Base-by-base conservation (phyloP, 1,140 invertebrate genomes). In the Hesperophylax magnus region DNA sequence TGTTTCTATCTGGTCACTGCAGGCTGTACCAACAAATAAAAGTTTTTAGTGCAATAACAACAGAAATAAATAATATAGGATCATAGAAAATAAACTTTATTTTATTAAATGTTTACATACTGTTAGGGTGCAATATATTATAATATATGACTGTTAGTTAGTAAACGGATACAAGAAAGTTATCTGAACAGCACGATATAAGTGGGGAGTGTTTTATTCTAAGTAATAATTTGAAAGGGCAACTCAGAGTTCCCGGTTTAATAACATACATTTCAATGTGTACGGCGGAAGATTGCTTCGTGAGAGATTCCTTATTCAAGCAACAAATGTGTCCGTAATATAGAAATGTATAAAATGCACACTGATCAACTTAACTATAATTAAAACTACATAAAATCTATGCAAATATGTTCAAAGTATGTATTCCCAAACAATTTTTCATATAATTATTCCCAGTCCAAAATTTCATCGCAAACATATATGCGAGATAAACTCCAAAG, bases 381-480 rank as follows among this genome's bases (percentile, higher is more conserved):
- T 81, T 81, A 81, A 22, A 74, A 81, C 76, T 81, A 81, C 65
- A 65, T 81, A 81, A 74, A 47, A 78, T 74, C 52, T 81, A 81
- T 78, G 67, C 8, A 52, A 76, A 77, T 77, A 77, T 77, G 76
- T 77, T 77, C 76, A 77, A 77, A 47, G 39, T 47, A 27, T 17
- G 54, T 74, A 76, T 76, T 60, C 72, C 72, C 56, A 54, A 47
- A 60, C 24, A 72, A 52, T 53, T 71, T 20, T 54, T 61, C 60
- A 15, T 67, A 53, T 53, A 76, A 77, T 65, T 65, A 52, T 47
- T 47, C 60, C 27, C 53, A 60, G 53, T 53, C 69, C 71, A 71
- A 24, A 60, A 39, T 60, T 39, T 76, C 27, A 20, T 61, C 56
- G 39, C 54, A 74, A 74, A 77, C 54, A 8, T 20, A 76, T 11